Evolutionary conservation across 30 jellyfish, hydroid and myxozoan genomes (phyloP).

Genomic region (Turritopsis dohrnii): DNA sequence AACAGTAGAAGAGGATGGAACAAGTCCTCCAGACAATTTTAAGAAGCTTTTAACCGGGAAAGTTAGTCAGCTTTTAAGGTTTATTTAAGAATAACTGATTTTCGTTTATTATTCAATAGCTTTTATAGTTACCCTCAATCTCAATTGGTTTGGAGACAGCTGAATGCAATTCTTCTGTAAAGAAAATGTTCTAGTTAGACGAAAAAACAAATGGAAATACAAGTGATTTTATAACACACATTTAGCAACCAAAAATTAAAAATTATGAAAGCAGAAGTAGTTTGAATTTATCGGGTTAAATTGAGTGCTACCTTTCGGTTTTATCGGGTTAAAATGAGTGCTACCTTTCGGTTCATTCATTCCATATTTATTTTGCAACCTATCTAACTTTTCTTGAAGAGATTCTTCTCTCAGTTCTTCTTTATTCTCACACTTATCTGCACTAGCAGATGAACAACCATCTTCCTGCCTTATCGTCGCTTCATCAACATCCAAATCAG

Average conservation of each 20-base stretch:
- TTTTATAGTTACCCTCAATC: background rate
- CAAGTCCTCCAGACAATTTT: no score
- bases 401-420: background rate
- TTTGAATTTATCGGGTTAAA: background rate
- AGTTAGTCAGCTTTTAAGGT: no score
- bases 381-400: background rate
- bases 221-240: no score
- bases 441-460: no score
- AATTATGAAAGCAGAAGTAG: no score
- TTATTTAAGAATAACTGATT: background rate
- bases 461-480: no score
- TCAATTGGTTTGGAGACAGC: constrained; percentile 5
- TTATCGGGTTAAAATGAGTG: background rate
- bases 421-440: no score
- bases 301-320: background rate
- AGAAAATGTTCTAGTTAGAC: background rate
- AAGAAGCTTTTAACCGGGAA: no score
- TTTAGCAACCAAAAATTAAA: no score
- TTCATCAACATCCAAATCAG: background rate
- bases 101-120: background rate
- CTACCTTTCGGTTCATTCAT: background rate
- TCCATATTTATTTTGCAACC: background rate
- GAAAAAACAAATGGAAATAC: background rate
- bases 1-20: no score
- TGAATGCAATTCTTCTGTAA: background rate